phyloP scores from a whole-genome alignment of 2,797 vertebrate species.

The Hypotaenidia philippensis region DNA sequence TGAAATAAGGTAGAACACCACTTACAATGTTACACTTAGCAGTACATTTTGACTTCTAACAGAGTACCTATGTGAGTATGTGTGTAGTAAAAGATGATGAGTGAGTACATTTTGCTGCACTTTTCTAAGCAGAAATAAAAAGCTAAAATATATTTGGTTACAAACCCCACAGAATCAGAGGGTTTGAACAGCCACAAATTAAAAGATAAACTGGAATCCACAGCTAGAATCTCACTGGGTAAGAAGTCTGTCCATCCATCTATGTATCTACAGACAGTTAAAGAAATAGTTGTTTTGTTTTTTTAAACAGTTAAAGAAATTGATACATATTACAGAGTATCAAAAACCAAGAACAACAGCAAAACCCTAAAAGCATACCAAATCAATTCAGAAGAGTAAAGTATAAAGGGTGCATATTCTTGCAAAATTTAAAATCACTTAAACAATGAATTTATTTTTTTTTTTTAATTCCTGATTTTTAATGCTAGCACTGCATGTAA shows the following conservation, averaged over 20 bases:
- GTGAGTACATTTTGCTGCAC: background rate
- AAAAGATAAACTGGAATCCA: background rate
- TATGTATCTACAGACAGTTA: background rate
- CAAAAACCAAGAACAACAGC: background rate
- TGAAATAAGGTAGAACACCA: background rate
- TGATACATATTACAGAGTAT: background rate
- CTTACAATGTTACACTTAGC: background rate
- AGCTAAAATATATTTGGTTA: background rate
- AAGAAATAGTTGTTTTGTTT: background rate
- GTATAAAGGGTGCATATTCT: background rate
- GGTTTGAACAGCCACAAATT: background rate
- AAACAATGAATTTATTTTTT: background rate
- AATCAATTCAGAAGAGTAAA: background rate
- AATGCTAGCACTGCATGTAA: background rate
- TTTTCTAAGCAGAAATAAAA: background rate
- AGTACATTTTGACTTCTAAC: background rate
- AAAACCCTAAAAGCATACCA: background rate
- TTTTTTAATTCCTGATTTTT: background rate
- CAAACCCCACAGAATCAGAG: background rate
- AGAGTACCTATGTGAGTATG: background rate
- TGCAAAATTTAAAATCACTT: background rate
- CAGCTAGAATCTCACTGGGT: background rate
- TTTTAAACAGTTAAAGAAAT: background rate
- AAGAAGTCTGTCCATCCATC: background rate
- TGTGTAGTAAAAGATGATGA: background rate